Percentiles rank a stretch among this genome's conserved stretches.
These are phyloP conservation scores for Formica aserva DNA, from an alignment of 2,888 invertebrate species.

Conservation along the genomic window DNA sequence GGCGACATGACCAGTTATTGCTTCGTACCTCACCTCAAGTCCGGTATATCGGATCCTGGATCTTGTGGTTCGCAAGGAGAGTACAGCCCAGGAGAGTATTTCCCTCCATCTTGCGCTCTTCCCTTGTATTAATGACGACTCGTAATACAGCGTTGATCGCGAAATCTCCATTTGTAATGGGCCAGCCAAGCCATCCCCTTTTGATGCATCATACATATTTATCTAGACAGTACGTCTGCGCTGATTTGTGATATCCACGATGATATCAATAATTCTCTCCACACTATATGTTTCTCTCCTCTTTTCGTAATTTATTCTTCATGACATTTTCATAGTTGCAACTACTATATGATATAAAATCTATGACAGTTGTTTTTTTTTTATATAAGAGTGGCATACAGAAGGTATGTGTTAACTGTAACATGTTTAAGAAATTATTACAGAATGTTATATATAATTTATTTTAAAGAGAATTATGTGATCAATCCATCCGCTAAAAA, in stretches of 20 bases:
- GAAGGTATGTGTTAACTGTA: neutral
- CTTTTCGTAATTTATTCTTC: neutral
- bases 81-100: slow-evolving; percentile 29
- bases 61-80: slow-evolving; percentile 70
- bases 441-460: neutral
- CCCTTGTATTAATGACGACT: slow-evolving; percentile 65
- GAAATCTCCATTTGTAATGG: slow-evolving; percentile 68
- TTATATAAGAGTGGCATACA: neutral
- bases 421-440: neutral
- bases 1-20: slow-evolving; percentile 82
- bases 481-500: neutral
- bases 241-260: neutral
- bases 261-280: slow-evolving; percentile 1
- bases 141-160: slow-evolving; percentile 61
- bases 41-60: slow-evolving; percentile 73
- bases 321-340: neutral
- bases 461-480: neutral
- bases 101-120: slow-evolving; percentile 29
- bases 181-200: slow-evolving; percentile 31
- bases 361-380: neutral
- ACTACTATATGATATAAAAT: neutral
- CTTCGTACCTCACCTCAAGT: slow-evolving; percentile 78
- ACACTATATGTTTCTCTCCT: neutral
- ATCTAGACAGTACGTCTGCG: slow-evolving; percentile 63
- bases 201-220: slow-evolving; percentile 59